Evolutionary conservation across 2,113 vertebrate genomes (phyloP).

Genomic region (Tragelaphus buxtoni): DNA sequence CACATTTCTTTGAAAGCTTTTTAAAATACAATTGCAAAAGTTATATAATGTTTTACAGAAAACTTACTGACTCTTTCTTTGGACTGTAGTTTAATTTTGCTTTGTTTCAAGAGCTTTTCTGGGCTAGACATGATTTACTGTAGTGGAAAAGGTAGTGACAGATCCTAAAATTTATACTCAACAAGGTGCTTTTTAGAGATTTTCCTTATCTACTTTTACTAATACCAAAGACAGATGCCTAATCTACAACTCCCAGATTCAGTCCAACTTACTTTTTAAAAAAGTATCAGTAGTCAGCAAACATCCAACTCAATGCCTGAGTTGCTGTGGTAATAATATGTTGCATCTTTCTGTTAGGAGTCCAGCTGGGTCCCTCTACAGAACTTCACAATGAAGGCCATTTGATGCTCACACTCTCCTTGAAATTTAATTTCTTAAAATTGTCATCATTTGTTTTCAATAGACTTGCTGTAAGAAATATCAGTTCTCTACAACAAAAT

Average conservation of each 20-base stretch:
- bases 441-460: not conserved
- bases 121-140: not conserved
- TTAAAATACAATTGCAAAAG: not conserved
- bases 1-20: slow-evolving; percentile 43
- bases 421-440: slow-evolving; percentile 9
- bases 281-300: not conserved
- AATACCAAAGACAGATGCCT: not conserved
- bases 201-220: not conserved
- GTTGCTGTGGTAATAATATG: not conserved
- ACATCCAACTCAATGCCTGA: not conserved
- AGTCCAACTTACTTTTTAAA: not conserved
- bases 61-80: not conserved
- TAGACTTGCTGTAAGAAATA: not conserved
- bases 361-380: not conserved
- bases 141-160: not conserved
- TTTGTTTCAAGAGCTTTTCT: slow-evolving; percentile 40
- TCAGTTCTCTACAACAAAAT: not conserved
- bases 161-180: slow-evolving; percentile 5
- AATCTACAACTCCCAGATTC: not conserved
- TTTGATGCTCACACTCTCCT: not conserved
- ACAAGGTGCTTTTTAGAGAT: not conserved
- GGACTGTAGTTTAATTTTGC: not conserved
- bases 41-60: not conserved
- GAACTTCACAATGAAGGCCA: not conserved
- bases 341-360: not conserved